A percentile compares a stretch with the other conserved stretches of the same genome.
Evolutionary conservation across 2,888 invertebrate species (phyloP).

Genomic region (Mayetiola destructor): DNA sequence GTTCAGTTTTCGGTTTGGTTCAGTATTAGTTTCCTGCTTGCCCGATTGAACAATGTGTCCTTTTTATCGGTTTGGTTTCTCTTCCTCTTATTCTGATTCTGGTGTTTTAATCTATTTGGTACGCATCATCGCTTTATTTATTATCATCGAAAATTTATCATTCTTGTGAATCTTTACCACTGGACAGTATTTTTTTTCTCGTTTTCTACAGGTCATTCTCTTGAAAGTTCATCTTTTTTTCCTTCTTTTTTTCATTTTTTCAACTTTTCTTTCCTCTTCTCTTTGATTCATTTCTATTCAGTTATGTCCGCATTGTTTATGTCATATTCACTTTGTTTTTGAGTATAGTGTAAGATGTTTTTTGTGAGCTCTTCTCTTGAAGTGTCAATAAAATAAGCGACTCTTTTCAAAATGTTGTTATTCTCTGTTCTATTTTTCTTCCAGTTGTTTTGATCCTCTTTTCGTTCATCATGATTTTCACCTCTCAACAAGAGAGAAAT

Average conservation of each 20-base stretch:
- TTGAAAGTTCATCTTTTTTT: too few relatives aligned
- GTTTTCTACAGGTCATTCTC: too few relatives aligned
- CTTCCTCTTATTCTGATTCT: not conserved
- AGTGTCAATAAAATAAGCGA: constrained; percentile 13
- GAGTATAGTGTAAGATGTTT: too few relatives aligned
- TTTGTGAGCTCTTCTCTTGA: constrained; percentile 3
- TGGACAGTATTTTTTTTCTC: too few relatives aligned
- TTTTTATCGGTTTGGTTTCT: too few relatives aligned
- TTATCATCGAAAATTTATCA: constrained; percentile 9
- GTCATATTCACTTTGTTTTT: constrained; percentile 3
- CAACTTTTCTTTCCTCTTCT: not conserved
- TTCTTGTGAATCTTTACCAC: constrained; percentile 10
- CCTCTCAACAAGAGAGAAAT: not conserved
- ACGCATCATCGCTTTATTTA: not conserved
- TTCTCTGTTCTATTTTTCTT: not conserved
- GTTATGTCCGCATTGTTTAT: not conserved
- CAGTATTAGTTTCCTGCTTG: constrained; percentile 5
- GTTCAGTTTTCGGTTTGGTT: too few relatives aligned
- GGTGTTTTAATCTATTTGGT: constrained; percentile 11
- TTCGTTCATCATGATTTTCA: not conserved
- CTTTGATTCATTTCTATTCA: not conserved
- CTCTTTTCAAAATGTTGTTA: constrained; percentile 10
- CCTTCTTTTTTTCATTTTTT: not conserved
- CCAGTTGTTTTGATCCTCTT: not conserved
- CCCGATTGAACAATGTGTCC: constrained; percentile 4